phyloP scores from a whole-genome alignment of 2,113 vertebrate genomes.

The Megaceryle torquata region DNA sequence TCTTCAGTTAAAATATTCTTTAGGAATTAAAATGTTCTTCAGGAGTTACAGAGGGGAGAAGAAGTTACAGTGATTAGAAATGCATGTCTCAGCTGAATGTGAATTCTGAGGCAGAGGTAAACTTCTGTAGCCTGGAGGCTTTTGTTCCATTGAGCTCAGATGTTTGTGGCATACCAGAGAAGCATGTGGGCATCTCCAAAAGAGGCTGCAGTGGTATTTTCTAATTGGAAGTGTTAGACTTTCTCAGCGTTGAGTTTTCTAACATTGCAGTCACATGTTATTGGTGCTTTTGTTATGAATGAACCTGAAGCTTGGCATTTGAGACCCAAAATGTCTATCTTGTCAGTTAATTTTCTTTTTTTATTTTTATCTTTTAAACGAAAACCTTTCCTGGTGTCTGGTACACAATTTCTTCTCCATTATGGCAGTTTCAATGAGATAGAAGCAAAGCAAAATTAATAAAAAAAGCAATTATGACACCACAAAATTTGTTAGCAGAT shows the following conservation, averaged over 20 bases:
- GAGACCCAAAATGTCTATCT: background rate
- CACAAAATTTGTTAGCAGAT: background rate
- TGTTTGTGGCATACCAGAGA: background rate
- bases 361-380: background rate
- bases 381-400: background rate
- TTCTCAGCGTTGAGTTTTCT: background rate
- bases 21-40: background rate
- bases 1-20: background rate
- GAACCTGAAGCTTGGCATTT: background rate
- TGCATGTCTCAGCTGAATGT: background rate
- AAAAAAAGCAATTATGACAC: background rate
- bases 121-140: background rate
- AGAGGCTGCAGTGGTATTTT: background rate
- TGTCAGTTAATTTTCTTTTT: background rate
- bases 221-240: background rate
- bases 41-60: background rate
- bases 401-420: background rate
- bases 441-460: background rate
- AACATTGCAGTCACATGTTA: background rate
- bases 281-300: background rate
- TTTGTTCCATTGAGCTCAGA: background rate
- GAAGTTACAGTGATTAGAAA: background rate
- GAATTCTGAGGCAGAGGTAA: slow-evolving; percentile 2
- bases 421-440: background rate
- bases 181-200: background rate